phyloP scores from a whole-genome alignment of 2,888 invertebrate genomes.

The Clusia tigrina region DNA sequence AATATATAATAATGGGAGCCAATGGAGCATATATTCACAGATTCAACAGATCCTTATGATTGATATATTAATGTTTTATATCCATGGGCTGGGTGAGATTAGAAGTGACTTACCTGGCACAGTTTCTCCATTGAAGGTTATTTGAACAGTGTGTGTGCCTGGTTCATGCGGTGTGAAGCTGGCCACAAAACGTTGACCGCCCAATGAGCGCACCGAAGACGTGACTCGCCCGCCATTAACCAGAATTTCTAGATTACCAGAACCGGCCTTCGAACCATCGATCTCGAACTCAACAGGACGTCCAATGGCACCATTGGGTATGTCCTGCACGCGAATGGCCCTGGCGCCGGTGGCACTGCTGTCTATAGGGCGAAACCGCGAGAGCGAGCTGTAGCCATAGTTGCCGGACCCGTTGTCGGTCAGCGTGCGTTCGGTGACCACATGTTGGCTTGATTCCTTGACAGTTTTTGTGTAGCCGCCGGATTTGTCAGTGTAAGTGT shows the following conservation, averaged over 20 bases:
- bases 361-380: constrained; percentile 66
- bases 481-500: constrained; percentile 58
- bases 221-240: constrained; percentile 95
- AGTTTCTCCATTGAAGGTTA: constrained; percentile 92
- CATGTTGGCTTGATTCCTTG: constrained; percentile 62
- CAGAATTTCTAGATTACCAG: constrained; percentile 93
- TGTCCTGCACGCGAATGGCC: constrained; percentile 85
- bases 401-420: constrained; percentile 39
- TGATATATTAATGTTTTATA: too few species aligned
- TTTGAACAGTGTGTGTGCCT: constrained; percentile 86
- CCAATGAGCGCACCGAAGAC: constrained; percentile 90
- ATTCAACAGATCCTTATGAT: too few species aligned
- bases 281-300: constrained; percentile 96
- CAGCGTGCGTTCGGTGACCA: constrained; percentile 57
- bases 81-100: too few species aligned
- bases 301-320: constrained; percentile 87
- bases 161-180: constrained; percentile 92
- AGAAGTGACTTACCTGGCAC: constrained; percentile 88
- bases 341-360: constrained; percentile 77
- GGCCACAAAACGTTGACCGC: constrained; percentile 88
- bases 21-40: too few species aligned
- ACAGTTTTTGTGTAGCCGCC: constrained; percentile 62
- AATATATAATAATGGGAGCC: too few species aligned
- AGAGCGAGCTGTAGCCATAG: constrained; percentile 56
- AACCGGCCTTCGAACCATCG: constrained; percentile 94